Evolutionary conservation across 2,888 invertebrate genomes (phyloP).

Genomic region (Limenitis camilla): DNA sequence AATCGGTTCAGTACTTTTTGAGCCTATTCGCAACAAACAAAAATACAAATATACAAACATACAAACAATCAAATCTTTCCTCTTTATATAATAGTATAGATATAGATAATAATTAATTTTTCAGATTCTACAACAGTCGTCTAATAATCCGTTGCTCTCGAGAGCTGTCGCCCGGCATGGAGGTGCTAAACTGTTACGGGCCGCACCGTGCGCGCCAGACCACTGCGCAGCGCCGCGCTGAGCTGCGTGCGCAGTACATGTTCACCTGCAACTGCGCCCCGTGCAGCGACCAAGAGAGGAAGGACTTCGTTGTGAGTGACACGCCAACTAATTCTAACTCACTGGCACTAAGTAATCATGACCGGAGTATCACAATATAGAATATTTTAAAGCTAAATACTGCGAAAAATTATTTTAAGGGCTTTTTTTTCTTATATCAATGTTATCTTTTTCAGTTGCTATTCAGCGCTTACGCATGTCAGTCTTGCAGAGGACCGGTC

Average conservation of each 20-base stretch:
- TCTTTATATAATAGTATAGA: too few species aligned
- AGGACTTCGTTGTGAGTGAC: constrained; percentile 49
- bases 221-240: constrained; percentile 74
- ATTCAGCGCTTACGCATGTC: constrained; percentile 60
- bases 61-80: too few species aligned
- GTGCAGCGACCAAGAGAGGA: constrained; percentile 68
- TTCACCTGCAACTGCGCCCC: constrained; percentile 85
- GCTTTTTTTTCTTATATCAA: too few species aligned
- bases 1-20: too few species aligned
- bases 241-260: constrained; percentile 81
- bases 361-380: too few species aligned
- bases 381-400: too few species aligned
- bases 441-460: constrained; percentile 35
- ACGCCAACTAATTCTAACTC: too few species aligned
- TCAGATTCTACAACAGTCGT: constrained; percentile 80
- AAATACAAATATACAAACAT: too few species aligned
- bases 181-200: constrained; percentile 91
- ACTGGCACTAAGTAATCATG: too few species aligned
- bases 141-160: constrained; percentile 81
- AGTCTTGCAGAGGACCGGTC: constrained; percentile 58
- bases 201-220: constrained; percentile 81
- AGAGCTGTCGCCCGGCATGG: constrained; percentile 77
- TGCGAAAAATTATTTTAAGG: too few species aligned
- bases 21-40: too few species aligned
- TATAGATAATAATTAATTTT: not conserved